Evolutionary conservation across 2,113 vertebrate species (phyloP).

Genomic region (Myotis brandtii): DNA sequence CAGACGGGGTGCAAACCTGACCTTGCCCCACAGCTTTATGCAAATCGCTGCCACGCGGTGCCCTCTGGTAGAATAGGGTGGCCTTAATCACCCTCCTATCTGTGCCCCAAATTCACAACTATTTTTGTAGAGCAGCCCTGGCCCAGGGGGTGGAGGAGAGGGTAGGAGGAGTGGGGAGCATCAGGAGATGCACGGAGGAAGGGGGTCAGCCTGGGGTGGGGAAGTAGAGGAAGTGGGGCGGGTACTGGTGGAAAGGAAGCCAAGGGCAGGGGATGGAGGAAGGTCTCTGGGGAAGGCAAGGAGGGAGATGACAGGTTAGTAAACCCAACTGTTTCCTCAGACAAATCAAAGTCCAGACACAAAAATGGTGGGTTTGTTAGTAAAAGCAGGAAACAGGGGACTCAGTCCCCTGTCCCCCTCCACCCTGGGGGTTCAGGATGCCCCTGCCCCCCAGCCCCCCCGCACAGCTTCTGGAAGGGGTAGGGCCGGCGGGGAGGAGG

Average conservation of each 20-base stretch:
- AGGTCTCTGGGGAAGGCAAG: conserved; percentile 56
- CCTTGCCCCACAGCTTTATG: neutral
- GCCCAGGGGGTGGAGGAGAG: neutral
- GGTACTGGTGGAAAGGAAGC: conserved; percentile 40
- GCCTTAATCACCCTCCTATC: neutral
- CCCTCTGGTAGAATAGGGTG: neutral
- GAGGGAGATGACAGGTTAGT: conserved; percentile 77
- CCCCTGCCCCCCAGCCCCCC: conserved; percentile 75
- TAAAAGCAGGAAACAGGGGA: conserved; percentile 81
- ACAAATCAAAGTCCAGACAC: conserved; percentile 85
- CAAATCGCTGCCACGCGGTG: neutral
- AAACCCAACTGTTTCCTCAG: conserved; percentile 81
- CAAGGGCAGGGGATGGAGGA: conserved; percentile 2
- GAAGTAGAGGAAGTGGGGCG: neutral
- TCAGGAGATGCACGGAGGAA: neutral
- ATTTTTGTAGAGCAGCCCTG: neutral
- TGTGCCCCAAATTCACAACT: neutral
- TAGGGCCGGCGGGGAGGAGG: conserved; percentile 71
- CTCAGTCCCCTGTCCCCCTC: conserved; percentile 74
- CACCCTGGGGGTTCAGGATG: conserved; percentile 64
- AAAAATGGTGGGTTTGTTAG: conserved; percentile 86
- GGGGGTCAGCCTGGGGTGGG: neutral
- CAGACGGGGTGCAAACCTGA: neutral
- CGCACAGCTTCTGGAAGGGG: conserved; percentile 76
- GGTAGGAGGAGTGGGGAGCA: neutral